Conservation (phyloP, 2,888 invertebrate species). For the Pteria penguin region DNA sequence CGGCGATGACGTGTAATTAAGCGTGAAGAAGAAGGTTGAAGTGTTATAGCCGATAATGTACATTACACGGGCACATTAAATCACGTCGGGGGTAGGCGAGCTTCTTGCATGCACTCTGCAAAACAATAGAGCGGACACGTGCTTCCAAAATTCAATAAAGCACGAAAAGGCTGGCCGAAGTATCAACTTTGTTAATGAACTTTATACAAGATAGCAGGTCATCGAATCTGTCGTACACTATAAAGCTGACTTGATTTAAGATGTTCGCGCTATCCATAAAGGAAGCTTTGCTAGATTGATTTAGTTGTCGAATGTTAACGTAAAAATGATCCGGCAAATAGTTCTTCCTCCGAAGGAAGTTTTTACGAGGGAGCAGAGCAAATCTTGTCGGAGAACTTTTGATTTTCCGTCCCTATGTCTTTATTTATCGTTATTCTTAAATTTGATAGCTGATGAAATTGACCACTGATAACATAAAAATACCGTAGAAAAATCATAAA, state of each 20-base stretch:
- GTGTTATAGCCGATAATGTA: neutral
- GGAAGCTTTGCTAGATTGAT: neutral
- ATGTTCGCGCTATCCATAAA: neutral
- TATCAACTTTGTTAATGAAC: slow-evolving; percentile 17
- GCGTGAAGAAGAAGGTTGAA: neutral
- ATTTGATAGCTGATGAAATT: neutral
- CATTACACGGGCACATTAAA: neutral
- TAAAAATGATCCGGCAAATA: neutral
- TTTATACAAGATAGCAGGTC: neutral
- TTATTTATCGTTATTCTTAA: neutral
- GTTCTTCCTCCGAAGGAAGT: neutral
- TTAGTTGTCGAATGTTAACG: neutral
- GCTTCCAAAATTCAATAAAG: neutral
- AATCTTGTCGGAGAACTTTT: neutral
- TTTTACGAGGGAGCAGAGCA: neutral
- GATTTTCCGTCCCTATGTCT: neutral
- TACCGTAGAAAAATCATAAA: slow-evolving; percentile 21
- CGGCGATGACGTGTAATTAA: neutral
- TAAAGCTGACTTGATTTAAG: neutral
- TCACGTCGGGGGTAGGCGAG: neutral
- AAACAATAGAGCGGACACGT: slow-evolving; percentile 24
- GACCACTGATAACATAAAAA: slow-evolving; percentile 8
- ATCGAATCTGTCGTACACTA: slow-evolving; percentile 1
- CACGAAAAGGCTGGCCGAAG: neutral
- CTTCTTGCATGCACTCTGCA: neutral